Conservation (phyloP, 2,113 vertebrate genomes). For the Apodemus speciosus region DNA sequence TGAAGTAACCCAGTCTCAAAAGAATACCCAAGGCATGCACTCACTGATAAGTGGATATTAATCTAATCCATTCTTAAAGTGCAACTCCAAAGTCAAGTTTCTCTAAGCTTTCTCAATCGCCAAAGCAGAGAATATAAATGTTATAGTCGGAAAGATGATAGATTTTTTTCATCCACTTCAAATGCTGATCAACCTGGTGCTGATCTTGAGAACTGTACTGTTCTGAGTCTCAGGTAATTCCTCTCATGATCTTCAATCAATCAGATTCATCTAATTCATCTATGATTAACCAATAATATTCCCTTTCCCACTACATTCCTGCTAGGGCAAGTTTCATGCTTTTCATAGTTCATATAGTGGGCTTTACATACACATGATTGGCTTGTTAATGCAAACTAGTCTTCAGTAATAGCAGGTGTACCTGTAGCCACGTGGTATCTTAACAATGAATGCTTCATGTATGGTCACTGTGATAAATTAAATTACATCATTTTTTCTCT, state of each 20-base stretch:
- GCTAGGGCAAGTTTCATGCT: neutral
- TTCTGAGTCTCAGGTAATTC: neutral
- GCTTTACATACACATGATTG: neutral
- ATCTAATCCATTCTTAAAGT: constrained; percentile 8
- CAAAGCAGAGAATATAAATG: neutral
- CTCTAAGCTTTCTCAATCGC: constrained; percentile 3
- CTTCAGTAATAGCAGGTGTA: neutral
- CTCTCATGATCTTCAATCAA: neutral
- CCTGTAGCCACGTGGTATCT: neutral
- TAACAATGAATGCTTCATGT: neutral
- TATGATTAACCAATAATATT: neutral
- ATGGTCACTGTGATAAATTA: neutral
- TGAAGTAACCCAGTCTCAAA: too few species aligned
- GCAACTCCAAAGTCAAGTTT: constrained; percentile 28
- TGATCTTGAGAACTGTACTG: neutral
- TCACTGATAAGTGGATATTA: too few species aligned
- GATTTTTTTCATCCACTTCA: neutral
- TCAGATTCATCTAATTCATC: neutral
- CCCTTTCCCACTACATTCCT: neutral
- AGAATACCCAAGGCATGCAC: too few species aligned
- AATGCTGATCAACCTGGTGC: neutral
- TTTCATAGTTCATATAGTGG: neutral
- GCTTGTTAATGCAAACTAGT: neutral
- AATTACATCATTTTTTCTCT: neutral
- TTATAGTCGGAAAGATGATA: neutral